Conservation (phyloP, 2,888 invertebrate genomes). For the Calameuta filiformis region DNA sequence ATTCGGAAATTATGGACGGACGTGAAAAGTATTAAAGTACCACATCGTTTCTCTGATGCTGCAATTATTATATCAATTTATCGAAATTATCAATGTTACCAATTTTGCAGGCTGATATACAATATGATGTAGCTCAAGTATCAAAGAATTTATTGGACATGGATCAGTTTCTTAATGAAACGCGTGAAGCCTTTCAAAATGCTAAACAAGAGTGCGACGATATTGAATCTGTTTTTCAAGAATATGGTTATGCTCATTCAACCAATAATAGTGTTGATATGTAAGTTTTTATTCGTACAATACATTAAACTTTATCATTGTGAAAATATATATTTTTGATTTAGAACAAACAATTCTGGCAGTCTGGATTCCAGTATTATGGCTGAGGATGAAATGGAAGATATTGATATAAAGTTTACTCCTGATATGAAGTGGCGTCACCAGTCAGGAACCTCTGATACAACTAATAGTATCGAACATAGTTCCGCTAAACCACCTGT, state of each 20-base stretch:
- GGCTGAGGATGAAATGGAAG: background rate
- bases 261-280: background rate
- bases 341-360: background rate
- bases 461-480: background rate
- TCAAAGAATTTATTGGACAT: background rate
- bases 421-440: background rate
- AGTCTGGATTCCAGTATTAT: background rate
- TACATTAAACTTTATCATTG: background rate
- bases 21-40: background rate
- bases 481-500: background rate
- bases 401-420: background rate
- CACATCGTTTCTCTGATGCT: background rate
- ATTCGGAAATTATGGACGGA: background rate
- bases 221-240: constrained; percentile 23
- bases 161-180: background rate
- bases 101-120: background rate
- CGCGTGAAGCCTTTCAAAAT: background rate
- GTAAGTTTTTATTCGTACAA: background rate
- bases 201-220: constrained; percentile 22
- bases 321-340: background rate
- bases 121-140: background rate
- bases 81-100: background rate
- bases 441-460: background rate
- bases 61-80: background rate
- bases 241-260: constrained; percentile 24